A percentile compares a stretch with the other conserved stretches of the same genome.
Conservation (phyloP, 2,888 invertebrate genomes). For the Clistopyga incitator region DNA sequence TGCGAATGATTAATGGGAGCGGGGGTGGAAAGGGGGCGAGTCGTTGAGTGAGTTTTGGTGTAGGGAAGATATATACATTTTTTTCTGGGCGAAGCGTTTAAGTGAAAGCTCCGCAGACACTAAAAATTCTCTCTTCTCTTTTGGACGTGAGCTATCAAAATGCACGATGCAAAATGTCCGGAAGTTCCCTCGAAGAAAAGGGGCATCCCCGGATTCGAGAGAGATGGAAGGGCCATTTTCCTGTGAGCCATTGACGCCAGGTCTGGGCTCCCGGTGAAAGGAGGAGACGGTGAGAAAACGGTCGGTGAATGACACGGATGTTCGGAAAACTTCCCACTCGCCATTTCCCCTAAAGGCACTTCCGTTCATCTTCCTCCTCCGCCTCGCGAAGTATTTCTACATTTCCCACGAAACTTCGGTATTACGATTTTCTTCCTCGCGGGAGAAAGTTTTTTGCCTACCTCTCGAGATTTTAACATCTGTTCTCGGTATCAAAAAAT, state of each 20-base stretch:
- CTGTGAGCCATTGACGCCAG: conserved; percentile 9
- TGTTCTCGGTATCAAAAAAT: too few species aligned
- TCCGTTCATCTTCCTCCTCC: neutral
- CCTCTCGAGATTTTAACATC: too few species aligned
- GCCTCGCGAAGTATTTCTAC: neutral
- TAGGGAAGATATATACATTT: conserved; percentile 19
- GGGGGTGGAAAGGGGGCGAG: neutral
- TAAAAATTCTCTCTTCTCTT: conserved; percentile 10
- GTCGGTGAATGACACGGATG: conserved; percentile 49
- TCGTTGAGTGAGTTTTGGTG: conserved; percentile 9
- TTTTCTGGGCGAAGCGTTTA: neutral
- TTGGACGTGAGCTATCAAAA: neutral
- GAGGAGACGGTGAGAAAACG: conserved; percentile 39
- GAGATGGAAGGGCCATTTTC: conserved; percentile 27
- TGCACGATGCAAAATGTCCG: conserved; percentile 13
- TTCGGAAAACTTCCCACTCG: conserved; percentile 6
- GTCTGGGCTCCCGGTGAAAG: conserved; percentile 2
- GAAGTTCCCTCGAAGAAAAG: conserved; percentile 21
- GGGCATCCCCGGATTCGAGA: neutral
- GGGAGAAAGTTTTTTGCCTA: neutral
- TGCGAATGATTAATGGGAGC: too few species aligned
- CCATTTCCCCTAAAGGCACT: neutral
- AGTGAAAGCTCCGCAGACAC: conserved; percentile 3
- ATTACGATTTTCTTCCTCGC: neutral
- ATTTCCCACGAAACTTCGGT: neutral